phyloP scores from a whole-genome alignment of 2,797 vertebrate genomes.

The Rousettus madagascariensis region DNA sequence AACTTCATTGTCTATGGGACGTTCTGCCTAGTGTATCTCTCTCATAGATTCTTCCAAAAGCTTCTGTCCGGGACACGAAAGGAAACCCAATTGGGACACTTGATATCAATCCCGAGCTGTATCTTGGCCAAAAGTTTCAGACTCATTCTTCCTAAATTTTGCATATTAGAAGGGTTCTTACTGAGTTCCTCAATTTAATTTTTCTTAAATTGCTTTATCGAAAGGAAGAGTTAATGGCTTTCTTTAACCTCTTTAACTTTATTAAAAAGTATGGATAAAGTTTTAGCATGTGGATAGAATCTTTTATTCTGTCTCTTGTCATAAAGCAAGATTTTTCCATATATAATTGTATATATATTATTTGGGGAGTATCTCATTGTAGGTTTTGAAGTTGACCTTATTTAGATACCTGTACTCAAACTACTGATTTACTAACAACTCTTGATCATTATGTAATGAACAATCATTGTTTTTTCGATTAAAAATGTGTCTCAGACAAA shows the following conservation, averaged over 20 bases:
- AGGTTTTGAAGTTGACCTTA: background rate
- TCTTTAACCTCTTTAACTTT: background rate
- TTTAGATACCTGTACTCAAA: background rate
- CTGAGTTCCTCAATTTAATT: background rate
- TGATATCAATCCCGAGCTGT: background rate
- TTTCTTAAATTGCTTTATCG: background rate
- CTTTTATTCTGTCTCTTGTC: background rate
- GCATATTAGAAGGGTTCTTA: background rate
- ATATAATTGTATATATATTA: no score
- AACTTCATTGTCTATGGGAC: background rate
- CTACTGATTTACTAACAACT: background rate
- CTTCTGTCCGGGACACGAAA: background rate
- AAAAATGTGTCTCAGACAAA: background rate
- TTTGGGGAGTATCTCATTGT: background rate
- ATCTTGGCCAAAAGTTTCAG: background rate
- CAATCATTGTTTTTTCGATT: background rate
- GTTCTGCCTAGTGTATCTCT: constrained; percentile 25
- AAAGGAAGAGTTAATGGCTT: background rate
- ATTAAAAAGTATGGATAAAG: background rate
- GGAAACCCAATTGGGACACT: background rate
- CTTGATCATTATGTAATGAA: background rate
- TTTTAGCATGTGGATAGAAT: background rate
- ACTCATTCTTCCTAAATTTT: background rate
- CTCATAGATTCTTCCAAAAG: background rate
- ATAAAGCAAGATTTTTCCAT: background rate